phyloP scores from a whole-genome alignment of 1,140 invertebrate genomes.

The Pseudomyrmex flavicornis region DNA sequence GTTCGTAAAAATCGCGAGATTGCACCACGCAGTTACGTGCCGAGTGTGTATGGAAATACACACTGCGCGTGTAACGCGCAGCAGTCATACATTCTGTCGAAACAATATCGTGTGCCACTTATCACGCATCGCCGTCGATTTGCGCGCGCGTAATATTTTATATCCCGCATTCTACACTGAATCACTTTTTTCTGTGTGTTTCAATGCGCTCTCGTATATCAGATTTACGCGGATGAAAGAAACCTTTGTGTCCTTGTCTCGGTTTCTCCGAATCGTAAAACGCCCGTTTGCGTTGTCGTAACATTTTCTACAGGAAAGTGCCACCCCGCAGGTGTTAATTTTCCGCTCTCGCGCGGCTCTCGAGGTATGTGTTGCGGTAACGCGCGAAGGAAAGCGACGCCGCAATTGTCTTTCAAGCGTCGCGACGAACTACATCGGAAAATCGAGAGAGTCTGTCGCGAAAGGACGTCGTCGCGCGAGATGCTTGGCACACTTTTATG shows the following conservation, averaged over 20 bases:
- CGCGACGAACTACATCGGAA: background rate
- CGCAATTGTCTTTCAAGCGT: slow-evolving; percentile 15
- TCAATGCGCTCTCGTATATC: background rate
- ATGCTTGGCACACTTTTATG: slow-evolving; percentile 61
- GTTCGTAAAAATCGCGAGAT: slow-evolving; percentile 46
- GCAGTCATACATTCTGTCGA: background rate
- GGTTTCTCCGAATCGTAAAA: background rate
- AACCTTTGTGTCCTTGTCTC: background rate
- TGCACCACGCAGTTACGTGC: slow-evolving; percentile 48
- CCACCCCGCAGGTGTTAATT: slow-evolving; percentile 7
- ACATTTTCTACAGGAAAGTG: slow-evolving; percentile 15
- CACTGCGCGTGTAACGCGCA: background rate
- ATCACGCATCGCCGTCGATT: background rate
- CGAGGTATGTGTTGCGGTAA: slow-evolving; percentile 11
- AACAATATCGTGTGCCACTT: slow-evolving; percentile 14
- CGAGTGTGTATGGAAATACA: slow-evolving; percentile 26
- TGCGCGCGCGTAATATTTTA: background rate
- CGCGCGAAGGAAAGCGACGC: background rate
- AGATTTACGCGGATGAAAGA: slow-evolving; percentile 6
- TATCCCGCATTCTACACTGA: background rate
- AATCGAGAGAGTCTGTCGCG: background rate
- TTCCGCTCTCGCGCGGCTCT: slow-evolving; percentile 29
- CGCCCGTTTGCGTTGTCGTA: slow-evolving; percentile 3
- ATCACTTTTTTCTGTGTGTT: background rate
- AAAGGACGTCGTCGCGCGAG: slow-evolving; percentile 10